These are phyloP conservation scores for Neotragus pygmaeus DNA, from an alignment of 2,113 vertebrate genomes.

Conservation along the genomic window DNA sequence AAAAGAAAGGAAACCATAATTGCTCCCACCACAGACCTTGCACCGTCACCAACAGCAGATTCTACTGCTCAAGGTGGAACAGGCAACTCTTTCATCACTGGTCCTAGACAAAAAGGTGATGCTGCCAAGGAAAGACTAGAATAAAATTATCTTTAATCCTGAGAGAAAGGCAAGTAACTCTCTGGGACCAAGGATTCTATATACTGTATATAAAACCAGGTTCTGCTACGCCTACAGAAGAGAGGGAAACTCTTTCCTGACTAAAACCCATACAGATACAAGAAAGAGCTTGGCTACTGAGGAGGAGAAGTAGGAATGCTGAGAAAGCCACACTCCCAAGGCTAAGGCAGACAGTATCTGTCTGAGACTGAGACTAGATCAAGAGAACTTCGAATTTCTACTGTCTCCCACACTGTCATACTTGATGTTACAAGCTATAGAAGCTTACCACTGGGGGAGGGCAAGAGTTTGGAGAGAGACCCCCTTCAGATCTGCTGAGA, in stretches of 20 bases:
- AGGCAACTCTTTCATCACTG: neutral
- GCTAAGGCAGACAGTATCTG: neutral
- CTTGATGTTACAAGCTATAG: neutral
- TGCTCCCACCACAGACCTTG: neutral
- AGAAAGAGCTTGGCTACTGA: neutral
- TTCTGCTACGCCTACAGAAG: neutral
- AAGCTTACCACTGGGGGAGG: neutral
- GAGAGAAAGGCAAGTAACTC: neutral
- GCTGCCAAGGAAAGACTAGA: neutral
- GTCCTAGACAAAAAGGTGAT: neutral
- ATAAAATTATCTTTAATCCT: neutral
- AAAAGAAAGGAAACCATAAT: neutral
- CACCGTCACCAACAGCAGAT: neutral
- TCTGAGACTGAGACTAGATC: neutral
- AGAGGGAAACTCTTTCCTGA: neutral
- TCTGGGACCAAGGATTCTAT: neutral
- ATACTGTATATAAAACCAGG: neutral
- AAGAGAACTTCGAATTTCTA: neutral
- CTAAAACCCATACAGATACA: rapidly evolving
- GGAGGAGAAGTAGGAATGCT: neutral
- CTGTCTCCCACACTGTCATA: neutral
- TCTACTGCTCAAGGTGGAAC: neutral
- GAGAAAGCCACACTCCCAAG: neutral
- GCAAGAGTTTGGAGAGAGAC: neutral
- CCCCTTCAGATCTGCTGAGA: neutral